Conservation (phyloP, 1,140 invertebrate genomes). For the Asbolus verrucosus region DNA sequence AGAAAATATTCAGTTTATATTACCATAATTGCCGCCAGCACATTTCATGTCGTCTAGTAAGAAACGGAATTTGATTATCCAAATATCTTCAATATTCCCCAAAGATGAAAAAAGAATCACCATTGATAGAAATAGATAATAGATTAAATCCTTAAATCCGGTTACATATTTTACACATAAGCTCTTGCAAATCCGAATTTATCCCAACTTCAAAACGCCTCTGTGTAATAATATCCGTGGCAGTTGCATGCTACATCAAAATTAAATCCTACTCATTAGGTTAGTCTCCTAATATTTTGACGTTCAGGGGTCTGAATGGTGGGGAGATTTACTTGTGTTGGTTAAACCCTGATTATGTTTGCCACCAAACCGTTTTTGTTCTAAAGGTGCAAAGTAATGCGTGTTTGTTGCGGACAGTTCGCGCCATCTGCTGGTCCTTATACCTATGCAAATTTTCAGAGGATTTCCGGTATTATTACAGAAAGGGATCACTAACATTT, state of each 20-base stretch:
- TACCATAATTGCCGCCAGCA: constrained; percentile 33
- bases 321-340: constrained; percentile 13
- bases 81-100: too few relatives aligned
- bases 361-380: constrained; percentile 22
- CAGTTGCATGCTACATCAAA: constrained; percentile 22
- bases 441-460: constrained; percentile 30
- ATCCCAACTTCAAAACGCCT: neutral
- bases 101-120: too few relatives aligned
- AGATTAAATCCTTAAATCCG: neutral
- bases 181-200: neutral
- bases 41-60: neutral
- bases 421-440: constrained; percentile 24
- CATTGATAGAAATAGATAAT: too few relatives aligned
- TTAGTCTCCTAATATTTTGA: constrained; percentile 22
- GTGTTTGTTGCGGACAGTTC: constrained; percentile 27
- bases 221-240: constrained; percentile 1
- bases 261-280: constrained; percentile 26
- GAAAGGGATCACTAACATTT: constrained; percentile 25
- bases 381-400: constrained; percentile 19
- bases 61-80: neutral
- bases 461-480: constrained; percentile 30
- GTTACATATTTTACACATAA: neutral
- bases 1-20: constrained; percentile 39
- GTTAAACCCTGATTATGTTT: constrained; percentile 33
- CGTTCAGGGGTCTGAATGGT: neutral